Base-by-base conservation (phyloP, 2,797 vertebrate genomes). In the Oreortyx pictus region DNA sequence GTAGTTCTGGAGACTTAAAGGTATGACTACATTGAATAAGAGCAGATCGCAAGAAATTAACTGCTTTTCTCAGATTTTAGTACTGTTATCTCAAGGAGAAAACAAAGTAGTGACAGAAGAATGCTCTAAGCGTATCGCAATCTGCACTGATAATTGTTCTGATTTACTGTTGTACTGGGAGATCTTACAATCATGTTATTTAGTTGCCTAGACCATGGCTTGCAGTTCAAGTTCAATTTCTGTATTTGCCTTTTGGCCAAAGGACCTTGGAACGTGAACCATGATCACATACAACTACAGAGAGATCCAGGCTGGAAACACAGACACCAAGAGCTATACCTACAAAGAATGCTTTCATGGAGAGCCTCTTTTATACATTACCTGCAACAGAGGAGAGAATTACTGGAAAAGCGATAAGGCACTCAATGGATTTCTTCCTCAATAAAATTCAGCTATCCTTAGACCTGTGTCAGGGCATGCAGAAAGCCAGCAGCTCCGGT, bases 321-420 rank as follows among this genome's bases (percentile, higher is more conserved):
- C 1, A 0, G 2, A 7, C 31, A 5, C 14, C 31, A 81, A 49
- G 62, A 49, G 33, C 33, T 39, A 59, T 39, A 59, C 77, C 81
- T 54, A 25, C 7, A 56, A 27, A 6, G 50, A 81, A 72, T 15
- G 43, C 18, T 68, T 65, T 37, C 37, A 7, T 1, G 2, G 33
- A 71, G 22, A 59, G 9, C 20, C 29, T 89, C 72, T 66, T 9
- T 68, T 33, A 16, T 14, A 14, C 2, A 0, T 18, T n/a, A 39
- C 49, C 47, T 13, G 4, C 18, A 33, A 14, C 2, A 2, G 23
- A 70, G 14, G 9, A 56, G 6, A 44, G 9, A 68, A 66, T 14
- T 3, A n/a, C 43, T 4, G 5, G 29, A 80, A 22, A 76, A 49
- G 11, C 0, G 0, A 72, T 37, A 39, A 4, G 25, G 31, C 9